phyloP scores from a whole-genome alignment of 2,113 vertebrate genomes.

The Mirounga angustirostris region DNA sequence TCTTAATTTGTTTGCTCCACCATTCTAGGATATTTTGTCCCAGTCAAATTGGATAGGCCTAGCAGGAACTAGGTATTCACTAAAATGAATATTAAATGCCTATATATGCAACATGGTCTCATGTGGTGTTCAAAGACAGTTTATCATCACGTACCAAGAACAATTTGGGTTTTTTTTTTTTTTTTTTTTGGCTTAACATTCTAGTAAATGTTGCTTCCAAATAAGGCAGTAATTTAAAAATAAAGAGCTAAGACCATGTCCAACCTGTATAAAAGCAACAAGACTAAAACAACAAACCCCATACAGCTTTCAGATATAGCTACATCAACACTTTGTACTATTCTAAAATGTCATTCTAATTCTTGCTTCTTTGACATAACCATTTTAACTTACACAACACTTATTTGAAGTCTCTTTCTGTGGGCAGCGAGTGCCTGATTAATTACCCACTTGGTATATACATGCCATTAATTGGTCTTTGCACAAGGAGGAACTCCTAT shows the following conservation, averaged over 20 bases:
- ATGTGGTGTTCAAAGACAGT: background rate
- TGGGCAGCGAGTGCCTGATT: background rate
- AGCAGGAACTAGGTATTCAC: background rate
- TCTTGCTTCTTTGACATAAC: background rate
- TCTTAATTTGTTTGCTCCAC: background rate
- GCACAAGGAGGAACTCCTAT: background rate
- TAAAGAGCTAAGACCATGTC: background rate
- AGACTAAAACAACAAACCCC: background rate
- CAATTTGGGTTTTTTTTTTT: background rate
- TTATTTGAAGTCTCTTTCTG: background rate
- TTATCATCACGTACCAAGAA: background rate
- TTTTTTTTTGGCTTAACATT: background rate
- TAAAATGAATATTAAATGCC: background rate
- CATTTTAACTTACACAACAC: background rate
- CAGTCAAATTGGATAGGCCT: background rate
- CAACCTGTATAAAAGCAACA: background rate
- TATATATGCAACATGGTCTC: background rate
- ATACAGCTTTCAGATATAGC: background rate
- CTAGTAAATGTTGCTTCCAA: conserved; percentile 34
- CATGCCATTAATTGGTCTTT: background rate
- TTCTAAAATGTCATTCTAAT: background rate
- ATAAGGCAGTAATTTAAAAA: conserved; percentile 1
- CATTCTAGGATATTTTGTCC: background rate
- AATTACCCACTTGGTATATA: background rate
- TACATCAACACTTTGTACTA: background rate